These are phyloP conservation scores for Zingel zingel DNA, from an alignment of 2,113 vertebrate genomes.

Conservation along the genomic window DNA sequence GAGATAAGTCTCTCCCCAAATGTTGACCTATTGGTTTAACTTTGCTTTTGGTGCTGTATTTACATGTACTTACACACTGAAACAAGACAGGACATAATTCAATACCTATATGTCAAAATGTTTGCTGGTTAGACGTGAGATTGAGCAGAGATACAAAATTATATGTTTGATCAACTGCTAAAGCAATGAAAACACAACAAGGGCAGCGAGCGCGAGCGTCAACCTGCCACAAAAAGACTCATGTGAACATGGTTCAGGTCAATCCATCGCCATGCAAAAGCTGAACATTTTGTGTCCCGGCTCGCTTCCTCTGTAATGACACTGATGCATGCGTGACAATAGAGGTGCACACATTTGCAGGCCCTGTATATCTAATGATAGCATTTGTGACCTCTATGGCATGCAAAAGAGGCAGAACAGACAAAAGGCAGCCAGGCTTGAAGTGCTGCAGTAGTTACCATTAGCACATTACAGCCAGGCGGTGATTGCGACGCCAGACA, in stretches of 20 bases:
- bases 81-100: background rate
- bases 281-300: constrained; percentile 17
- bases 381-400: constrained; percentile 52
- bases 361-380: constrained; percentile 53
- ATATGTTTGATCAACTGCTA: background rate
- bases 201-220: too few species aligned
- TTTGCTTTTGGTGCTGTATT: background rate
- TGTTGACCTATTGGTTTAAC: too few species aligned
- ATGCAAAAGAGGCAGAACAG: constrained; percentile 32
- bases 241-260: background rate
- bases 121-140: background rate
- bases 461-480: constrained; percentile 45
- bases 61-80: background rate
- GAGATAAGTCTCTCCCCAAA: too few species aligned
- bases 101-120: background rate
- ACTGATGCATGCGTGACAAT: constrained; percentile 24
- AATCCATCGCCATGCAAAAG: background rate
- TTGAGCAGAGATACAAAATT: background rate
- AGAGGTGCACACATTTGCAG: constrained; percentile 8
- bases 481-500: constrained; percentile 22
- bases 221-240: background rate
- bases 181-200: background rate
- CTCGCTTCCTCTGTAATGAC: constrained; percentile 53
- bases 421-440: constrained; percentile 58
- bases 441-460: constrained; percentile 43